Conservation (phyloP, 2,113 vertebrate species). For the Perognathus longimembris region DNA sequence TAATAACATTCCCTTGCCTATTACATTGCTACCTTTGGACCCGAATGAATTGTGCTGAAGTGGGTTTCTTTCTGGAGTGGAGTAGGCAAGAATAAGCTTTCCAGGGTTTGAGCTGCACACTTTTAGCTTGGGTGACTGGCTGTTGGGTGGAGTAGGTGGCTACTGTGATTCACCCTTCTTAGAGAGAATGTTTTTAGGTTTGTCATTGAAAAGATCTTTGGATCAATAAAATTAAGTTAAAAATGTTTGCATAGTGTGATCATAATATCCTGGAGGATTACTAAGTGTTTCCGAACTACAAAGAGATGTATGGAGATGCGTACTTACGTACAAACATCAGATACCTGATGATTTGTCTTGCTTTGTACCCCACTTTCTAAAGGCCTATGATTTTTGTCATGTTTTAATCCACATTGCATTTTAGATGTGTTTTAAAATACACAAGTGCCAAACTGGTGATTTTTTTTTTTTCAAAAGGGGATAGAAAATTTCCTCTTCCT, state of each 20-base stretch:
- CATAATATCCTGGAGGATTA: background rate
- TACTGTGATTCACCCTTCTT: conserved; percentile 78
- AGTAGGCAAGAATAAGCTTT: conserved; percentile 73
- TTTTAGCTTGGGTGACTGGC: conserved; percentile 69
- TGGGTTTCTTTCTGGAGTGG: conserved; percentile 64
- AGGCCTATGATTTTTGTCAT: background rate
- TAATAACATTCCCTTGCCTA: background rate
- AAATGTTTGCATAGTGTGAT: background rate
- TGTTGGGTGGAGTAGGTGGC: conserved; percentile 81
- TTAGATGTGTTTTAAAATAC: conserved; percentile 34
- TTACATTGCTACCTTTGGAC: background rate
- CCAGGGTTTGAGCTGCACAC: conserved; percentile 77
- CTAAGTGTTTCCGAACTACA: background rate
- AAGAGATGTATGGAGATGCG: background rate
- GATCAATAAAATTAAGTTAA: background rate
- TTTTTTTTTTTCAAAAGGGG: background rate
- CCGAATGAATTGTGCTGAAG: background rate
- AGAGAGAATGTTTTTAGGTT: conserved; percentile 65
- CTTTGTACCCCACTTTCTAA: background rate
- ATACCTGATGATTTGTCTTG: background rate
- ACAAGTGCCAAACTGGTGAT: background rate
- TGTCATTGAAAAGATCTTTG: conserved; percentile 53
- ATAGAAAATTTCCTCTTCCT: background rate
- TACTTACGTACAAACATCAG: no score
- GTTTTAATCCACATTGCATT: background rate